phyloP scores from a whole-genome alignment of 1,140 invertebrate species.

The Tetragonula clypearis region DNA sequence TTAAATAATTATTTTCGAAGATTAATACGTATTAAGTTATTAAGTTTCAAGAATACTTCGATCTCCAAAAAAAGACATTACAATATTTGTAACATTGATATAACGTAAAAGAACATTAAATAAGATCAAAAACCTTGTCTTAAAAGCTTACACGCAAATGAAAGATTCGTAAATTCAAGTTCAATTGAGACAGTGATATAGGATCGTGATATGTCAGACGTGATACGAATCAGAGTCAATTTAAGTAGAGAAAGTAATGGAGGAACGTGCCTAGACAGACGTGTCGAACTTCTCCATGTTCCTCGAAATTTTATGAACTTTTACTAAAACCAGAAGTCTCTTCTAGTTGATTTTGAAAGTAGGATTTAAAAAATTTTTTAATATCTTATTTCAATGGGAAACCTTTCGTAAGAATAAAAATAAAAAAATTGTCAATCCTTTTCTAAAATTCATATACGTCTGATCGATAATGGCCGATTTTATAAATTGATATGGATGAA shows the following conservation, averaged over 20 bases:
- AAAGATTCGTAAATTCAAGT: neutral
- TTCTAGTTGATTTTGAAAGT: neutral
- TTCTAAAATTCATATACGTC: no score
- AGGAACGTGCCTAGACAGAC: neutral
- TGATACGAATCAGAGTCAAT: neutral
- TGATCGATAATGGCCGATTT: no score
- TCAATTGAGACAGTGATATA: neutral
- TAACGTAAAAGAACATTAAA: no score
- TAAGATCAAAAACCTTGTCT: no score
- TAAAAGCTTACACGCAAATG: neutral
- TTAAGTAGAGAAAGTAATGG: neutral
- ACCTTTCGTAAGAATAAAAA: neutral
- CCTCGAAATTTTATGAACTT: neutral
- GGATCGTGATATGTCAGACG: neutral
- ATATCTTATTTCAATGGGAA: neutral
- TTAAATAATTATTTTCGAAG: no score
- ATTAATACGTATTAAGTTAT: no score
- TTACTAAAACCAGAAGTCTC: neutral
- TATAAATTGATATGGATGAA: no score
- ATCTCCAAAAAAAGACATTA: neutral
- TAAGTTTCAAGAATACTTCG: neutral
- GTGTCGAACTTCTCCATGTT: neutral
- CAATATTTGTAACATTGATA: no score
- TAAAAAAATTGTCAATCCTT: neutral
- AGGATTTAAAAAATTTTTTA: neutral